Percentiles rank a stretch among this genome's conserved stretches.
These are phyloP conservation scores for Labrus mixtus DNA, from an alignment of 2,113 vertebrate genomes.

Conservation along the genomic window DNA sequence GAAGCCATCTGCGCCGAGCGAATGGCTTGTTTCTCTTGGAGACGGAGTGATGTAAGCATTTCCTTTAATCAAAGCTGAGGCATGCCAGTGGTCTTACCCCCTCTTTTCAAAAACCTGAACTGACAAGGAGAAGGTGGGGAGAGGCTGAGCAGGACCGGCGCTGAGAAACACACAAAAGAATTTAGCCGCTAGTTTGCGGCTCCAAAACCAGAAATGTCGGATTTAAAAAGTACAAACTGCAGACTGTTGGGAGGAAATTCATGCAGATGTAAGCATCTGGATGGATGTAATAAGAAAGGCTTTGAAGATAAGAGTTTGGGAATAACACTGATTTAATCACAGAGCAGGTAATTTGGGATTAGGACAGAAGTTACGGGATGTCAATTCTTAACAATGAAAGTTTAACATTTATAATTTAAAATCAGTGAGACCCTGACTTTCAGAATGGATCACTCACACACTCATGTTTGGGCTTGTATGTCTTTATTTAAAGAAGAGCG, in stretches of 20 bases:
- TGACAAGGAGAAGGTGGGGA: conserved; percentile 38
- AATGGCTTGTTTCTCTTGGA: conserved; percentile 61
- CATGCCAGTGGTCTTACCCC: conserved; percentile 51
- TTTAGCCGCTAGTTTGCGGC: background rate
- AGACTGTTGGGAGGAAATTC: conserved; percentile 8
- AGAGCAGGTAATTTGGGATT: conserved; percentile 7
- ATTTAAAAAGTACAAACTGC: conserved; percentile 11
- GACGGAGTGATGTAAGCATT: conserved; percentile 70
- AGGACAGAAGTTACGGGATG: too few species aligned
- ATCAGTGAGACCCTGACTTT: too few species aligned
- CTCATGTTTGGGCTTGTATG: too few species aligned
- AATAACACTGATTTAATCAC: conserved; percentile 4
- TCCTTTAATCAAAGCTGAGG: conserved; percentile 75
- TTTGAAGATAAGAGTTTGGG: conserved; percentile 15
- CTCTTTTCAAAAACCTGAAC: conserved; percentile 34
- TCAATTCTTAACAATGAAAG: too few species aligned
- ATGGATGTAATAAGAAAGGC: background rate
- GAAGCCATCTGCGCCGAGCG: conserved; percentile 46
- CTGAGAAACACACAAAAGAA: conserved; percentile 6
- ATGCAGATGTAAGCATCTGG: conserved; percentile 3
- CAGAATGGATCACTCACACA: too few species aligned
- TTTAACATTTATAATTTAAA: too few species aligned
- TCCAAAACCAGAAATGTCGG: background rate
- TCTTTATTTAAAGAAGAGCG: too few species aligned
- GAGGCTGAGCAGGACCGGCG: conserved; percentile 31